Evolutionary conservation across 2,888 invertebrate species (phyloP), one percentile per base, ranked within the genome.

Genomic region (Rhorus exstirpatorius): DNA sequence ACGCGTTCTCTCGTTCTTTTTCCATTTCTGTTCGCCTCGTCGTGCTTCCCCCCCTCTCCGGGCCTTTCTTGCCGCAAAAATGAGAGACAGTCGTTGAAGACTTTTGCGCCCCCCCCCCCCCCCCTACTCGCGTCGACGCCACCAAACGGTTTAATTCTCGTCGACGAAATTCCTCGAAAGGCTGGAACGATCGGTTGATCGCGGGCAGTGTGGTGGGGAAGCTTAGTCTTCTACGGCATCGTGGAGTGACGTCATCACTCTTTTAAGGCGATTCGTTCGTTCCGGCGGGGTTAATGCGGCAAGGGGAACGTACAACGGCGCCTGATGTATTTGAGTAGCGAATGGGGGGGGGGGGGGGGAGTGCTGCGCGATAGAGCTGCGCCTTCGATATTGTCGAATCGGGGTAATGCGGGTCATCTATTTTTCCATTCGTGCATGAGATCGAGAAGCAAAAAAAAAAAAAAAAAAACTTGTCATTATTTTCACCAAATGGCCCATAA

Each of bases 91-190:
- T 35, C 24, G 24, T 61, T 61, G n/a, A n/a, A n/a, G n/a, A n/a
- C n/a, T n/a, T n/a, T n/a, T n/a, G n/a, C n/a, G n/a, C n/a, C n/a
- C n/a, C n/a, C n/a, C n/a, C n/a, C n/a, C n/a, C n/a, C n/a, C n/a
- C n/a, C n/a, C n/a, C n/a, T n/a, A n/a, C n/a, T n/a, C n/a, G n/a
- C n/a, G n/a, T n/a, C n/a, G n/a, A n/a, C n/a, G n/a, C n/a, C n/a
- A n/a, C n/a, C n/a, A n/a, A n/a, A n/a, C n/a, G n/a, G n/a, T n/a
- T 41, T 41, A 71, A 71, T 31, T 55, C 58, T 58, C 46, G 58
- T 65, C 58, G 76, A 67, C 35, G 67, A 76, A 35, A 76, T 67
- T 67, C 58, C 65, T 35, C 58, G 46, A 58, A 58, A 71, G 70
- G 58, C 55, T 58, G 67, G 67, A 53, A 53, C 68, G 68, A 38